Evolutionary conservation across 2,888 invertebrate genomes (phyloP).

Genomic region (Desoria tigrina): DNA sequence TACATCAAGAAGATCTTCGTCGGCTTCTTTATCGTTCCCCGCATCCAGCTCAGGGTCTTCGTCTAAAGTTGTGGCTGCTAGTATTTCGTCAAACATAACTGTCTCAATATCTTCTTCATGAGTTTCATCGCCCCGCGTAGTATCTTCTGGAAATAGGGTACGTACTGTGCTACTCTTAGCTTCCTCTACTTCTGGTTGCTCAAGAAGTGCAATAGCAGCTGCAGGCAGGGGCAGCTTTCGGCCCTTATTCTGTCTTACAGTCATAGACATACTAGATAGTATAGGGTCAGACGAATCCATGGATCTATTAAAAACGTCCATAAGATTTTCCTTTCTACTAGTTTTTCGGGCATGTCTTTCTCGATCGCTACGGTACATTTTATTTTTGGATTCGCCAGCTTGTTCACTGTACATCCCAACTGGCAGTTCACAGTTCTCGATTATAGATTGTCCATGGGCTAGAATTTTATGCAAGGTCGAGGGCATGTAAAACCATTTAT

Average conservation of each 20-base stretch:
- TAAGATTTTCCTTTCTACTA: neutral
- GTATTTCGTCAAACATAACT: neutral
- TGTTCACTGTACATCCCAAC: neutral
- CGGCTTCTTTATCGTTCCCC: no score
- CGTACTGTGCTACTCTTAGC: neutral
- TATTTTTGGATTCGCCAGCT: no score
- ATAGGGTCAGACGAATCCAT: slow-evolving; percentile 13
- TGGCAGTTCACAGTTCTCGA: neutral
- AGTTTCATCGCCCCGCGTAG: no score
- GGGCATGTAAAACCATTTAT: slow-evolving; percentile 2
- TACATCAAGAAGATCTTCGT: no score
- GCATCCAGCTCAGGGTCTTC: neutral
- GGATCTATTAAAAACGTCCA: slow-evolving; percentile 10
- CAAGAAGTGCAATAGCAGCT: slow-evolving; percentile 1
- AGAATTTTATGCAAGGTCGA: no score
- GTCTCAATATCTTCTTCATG: neutral
- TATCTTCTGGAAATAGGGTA: neutral
- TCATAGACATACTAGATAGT: slow-evolving; percentile 22
- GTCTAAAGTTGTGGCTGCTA: neutral
- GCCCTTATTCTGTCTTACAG: slow-evolving; percentile 8
- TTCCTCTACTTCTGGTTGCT: neutral
- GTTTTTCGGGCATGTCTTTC: neutral
- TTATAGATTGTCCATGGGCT: neutral
- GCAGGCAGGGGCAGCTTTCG: neutral
- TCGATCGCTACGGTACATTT: neutral